Evolutionary conservation across 2,113 vertebrate species (phyloP).

Genomic region (Mesocricetus auratus): DNA sequence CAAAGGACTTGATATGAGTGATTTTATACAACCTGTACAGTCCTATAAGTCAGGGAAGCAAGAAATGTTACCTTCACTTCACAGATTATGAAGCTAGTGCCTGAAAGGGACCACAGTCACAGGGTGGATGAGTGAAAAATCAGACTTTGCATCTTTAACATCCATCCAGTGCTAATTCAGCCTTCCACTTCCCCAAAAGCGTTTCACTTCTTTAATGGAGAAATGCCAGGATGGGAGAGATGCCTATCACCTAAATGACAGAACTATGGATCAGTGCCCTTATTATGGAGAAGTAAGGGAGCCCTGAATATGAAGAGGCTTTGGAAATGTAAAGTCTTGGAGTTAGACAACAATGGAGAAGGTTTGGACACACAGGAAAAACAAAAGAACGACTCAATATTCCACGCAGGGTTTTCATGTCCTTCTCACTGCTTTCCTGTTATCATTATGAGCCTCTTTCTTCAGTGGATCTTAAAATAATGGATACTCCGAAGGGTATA

Average conservation of each 20-base stretch:
- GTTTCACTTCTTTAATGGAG: not conserved
- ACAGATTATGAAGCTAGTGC: constrained; percentile 22
- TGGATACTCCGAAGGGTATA: not conserved
- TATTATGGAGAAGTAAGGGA: not conserved
- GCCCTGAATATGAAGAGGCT: not conserved
- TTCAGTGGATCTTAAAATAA: not conserved
- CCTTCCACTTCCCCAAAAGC: not conserved
- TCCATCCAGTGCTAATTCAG: not conserved
- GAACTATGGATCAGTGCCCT: not conserved
- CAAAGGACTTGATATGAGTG: constrained; percentile 29
- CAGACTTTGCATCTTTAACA: not conserved
- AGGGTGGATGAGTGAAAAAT: not conserved
- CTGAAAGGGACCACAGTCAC: not conserved
- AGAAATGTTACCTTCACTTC: constrained; percentile 47
- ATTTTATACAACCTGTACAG: constrained; percentile 59
- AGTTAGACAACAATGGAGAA: not conserved
- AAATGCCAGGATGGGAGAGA: not conserved
- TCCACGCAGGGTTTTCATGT: not conserved
- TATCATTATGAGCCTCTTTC: not conserved
- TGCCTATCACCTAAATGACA: not conserved
- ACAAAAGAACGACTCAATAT: not conserved
- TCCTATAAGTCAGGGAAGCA: constrained; percentile 38
- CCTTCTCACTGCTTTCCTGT: not conserved
- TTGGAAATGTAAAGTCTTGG: not conserved
- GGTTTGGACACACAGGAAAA: not conserved